Evolutionary conservation across 2,113 vertebrate species (phyloP).

Genomic region (Larimichthys polyactis): DNA sequence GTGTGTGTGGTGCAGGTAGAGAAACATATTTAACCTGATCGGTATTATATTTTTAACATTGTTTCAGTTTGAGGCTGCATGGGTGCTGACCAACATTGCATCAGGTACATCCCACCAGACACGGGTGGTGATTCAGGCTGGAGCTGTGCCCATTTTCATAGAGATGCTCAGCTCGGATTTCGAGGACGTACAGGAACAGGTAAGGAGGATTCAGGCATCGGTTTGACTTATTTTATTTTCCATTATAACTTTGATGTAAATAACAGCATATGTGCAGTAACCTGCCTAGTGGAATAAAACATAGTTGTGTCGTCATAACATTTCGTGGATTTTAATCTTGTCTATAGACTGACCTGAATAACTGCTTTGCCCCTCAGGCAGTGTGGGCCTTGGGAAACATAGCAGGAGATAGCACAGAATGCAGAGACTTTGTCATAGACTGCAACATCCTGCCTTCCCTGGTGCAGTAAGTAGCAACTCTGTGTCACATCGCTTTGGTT

Average conservation of each 20-base stretch:
- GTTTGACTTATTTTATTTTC: neutral
- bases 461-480: conserved; percentile 90
- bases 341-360: conserved; percentile 21
- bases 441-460: conserved; percentile 97
- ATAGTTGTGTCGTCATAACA: neutral
- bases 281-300: neutral
- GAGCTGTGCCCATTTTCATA: conserved; percentile 98
- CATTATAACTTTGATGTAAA: neutral
- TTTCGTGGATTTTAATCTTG: neutral
- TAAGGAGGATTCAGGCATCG: conserved; percentile 61
- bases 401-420: conserved; percentile 98
- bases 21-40: neutral
- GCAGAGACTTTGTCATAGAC: conserved; percentile 97
- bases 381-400: conserved; percentile 99
- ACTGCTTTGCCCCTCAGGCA: conserved; percentile 83
- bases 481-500: neutral
- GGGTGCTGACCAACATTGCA: conserved; percentile 99
- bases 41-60: conserved; percentile 13
- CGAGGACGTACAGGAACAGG: conserved; percentile 99
- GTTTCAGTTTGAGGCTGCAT: conserved; percentile 95
- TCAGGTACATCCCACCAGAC: conserved; percentile 98
- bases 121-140: conserved; percentile 96
- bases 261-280: neutral
- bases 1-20: neutral
- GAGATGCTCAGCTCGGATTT: conserved; percentile 97